phyloP scores from a whole-genome alignment of 1,140 invertebrate species.

The Radopholus similis region DNA sequence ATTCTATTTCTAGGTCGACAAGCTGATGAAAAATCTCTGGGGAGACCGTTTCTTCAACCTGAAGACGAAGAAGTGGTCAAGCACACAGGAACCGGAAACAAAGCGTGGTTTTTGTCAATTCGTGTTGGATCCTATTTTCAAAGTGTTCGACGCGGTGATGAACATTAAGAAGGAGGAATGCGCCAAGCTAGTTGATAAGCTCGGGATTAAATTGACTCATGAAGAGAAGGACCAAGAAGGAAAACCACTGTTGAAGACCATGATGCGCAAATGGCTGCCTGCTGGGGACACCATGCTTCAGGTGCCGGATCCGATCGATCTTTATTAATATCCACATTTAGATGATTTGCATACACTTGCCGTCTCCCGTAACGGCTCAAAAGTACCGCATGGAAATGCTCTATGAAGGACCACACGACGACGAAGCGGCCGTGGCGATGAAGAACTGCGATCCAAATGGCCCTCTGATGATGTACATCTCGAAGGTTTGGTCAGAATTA shows the following conservation, averaged over 20 bases:
- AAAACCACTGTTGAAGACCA: constrained; percentile 66
- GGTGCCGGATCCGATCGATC: constrained; percentile 68
- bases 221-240: constrained; percentile 91
- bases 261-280: constrained; percentile 98
- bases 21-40: constrained; percentile 86
- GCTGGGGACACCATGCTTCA: constrained; percentile 98
- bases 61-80: constrained; percentile 95
- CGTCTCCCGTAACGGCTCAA: constrained; percentile 96
- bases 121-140: constrained; percentile 96
- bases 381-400: constrained; percentile 99
- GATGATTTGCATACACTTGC: constrained; percentile 99
- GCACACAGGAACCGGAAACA: constrained; percentile 73
- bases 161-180: constrained; percentile 95
- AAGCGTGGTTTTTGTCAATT: constrained; percentile 98
- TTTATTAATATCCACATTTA: constrained; percentile 61
- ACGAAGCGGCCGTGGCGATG: constrained; percentile 77
- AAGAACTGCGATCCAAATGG: constrained; percentile 90
- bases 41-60: constrained; percentile 98
- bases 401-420: constrained; percentile 94
- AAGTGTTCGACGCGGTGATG: constrained; percentile 94
- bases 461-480: constrained; percentile 99
- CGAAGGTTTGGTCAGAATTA: too few relatives aligned
- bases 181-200: constrained; percentile 76
- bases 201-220: constrained; percentile 82
- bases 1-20: constrained; percentile 67